Evolutionary conservation across 2,113 vertebrate species (phyloP), one percentile per base, ranked within the genome.

Genomic region (Scomber japonicus): DNA sequence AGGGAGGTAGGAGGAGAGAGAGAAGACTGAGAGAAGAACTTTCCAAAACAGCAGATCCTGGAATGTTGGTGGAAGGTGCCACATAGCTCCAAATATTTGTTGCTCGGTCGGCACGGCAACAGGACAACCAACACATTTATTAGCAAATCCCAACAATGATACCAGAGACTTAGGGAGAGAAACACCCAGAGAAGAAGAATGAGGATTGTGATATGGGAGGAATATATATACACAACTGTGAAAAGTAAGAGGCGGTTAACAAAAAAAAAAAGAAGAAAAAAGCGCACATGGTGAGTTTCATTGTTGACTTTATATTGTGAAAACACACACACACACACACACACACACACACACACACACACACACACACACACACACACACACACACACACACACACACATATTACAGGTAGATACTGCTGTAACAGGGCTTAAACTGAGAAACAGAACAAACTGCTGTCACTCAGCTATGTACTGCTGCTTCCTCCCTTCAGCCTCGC

Each of bases 71-170:
- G 92, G 95, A 97, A 96, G 96, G 98, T 97, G 96, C 95, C 94
- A 96, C 95, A 94, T 95, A 95, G 93, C 84, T 96, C 91, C 91
- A 96, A 96, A 96, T 97, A 97, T 97, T 99, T 99, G 97, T 97
- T 98, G 92, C 93, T 95, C 59, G 75, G 92, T 97, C 93, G 93
- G 94, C 95, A 94, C 77, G 90, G 96, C 92, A 97, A 97, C 96
- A 68, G 81, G 78, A 85, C 92, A 92, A 93, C 91, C 86, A 87
- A 90, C 84, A 59, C 82, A 82, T 94, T 94, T 96, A 95, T 95
- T 93, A 91, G 89, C 86, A 87, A 96, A 95, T 93, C 88, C 65
- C 59, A 71, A 80, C 88, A 85, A 92, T 0, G 61, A 95, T 94
- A 90, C 59, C 48, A 31, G 55, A 61, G 10, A 79, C 24, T 54